phyloP scores from a whole-genome alignment of 2,113 vertebrate species.

The Stegastes partitus region DNA sequence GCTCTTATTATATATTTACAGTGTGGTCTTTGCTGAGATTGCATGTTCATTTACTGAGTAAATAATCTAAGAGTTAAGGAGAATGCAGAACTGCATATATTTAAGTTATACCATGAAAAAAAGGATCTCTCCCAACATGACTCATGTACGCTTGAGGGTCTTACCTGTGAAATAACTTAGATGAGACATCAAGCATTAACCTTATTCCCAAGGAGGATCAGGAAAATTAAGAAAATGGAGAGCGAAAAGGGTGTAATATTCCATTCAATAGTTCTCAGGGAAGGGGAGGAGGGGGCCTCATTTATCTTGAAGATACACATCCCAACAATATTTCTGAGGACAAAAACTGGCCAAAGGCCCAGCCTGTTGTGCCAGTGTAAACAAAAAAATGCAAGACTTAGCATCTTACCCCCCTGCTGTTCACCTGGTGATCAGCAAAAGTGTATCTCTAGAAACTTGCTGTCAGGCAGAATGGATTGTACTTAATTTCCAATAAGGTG shows the following conservation, averaged over 20 bases:
- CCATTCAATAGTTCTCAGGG: not conserved
- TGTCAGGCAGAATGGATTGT: constrained; percentile 85
- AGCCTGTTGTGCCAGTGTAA: constrained; percentile 44
- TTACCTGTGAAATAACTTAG: constrained; percentile 39
- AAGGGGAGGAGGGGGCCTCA: not conserved
- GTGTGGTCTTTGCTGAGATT: no score
- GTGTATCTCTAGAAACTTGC: constrained; percentile 72
- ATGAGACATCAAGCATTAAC: constrained; percentile 47
- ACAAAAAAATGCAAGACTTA: constrained; percentile 53
- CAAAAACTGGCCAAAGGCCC: constrained; percentile 38
- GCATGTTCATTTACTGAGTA: no score
- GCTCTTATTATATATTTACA: no score
- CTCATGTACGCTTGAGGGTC: constrained; percentile 13
- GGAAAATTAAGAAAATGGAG: constrained; percentile 33
- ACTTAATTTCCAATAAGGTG: constrained; percentile 87
- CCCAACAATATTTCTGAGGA: constrained; percentile 33
- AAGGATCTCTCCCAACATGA: not conserved
- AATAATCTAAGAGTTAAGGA: not conserved
- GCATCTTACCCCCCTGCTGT: constrained; percentile 48
- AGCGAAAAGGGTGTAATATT: constrained; percentile 25
- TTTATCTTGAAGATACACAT: constrained; percentile 35
- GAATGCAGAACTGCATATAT: not conserved
- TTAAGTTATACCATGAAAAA: constrained; percentile 3
- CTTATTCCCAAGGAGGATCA: constrained; percentile 22
- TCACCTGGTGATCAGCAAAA: constrained; percentile 73